Percentiles rank a stretch among this genome's conserved stretches.
These are phyloP conservation scores for Lepus timidus DNA, from an alignment of 2,113 vertebrate genomes.

Conservation along the genomic window DNA sequence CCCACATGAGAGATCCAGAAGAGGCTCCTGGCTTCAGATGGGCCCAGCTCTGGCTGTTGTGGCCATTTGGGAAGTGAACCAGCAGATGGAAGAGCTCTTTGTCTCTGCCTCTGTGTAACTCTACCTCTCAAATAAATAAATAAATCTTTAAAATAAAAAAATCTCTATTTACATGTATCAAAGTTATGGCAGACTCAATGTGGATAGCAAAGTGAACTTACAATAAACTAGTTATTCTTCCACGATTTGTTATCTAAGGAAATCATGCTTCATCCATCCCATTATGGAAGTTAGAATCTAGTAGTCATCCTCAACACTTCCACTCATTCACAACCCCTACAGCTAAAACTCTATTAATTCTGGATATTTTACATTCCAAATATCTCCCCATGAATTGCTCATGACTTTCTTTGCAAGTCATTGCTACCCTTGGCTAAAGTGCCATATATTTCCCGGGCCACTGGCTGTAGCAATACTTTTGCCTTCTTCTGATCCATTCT, in stretches of 20 bases:
- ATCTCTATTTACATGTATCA: background rate
- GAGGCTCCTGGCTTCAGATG: no score
- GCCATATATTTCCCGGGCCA: background rate
- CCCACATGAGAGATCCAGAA: no score
- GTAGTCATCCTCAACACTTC: background rate
- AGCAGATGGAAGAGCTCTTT: no score
- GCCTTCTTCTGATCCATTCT: constrained; percentile 7
- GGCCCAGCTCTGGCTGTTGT: no score
- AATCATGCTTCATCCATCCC: background rate
- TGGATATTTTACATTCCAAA: background rate
- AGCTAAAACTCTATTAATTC: constrained; percentile 30
- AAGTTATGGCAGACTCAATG: background rate
- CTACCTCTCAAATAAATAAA: no score
- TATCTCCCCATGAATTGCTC: background rate
- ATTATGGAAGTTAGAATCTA: background rate
- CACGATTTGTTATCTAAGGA: background rate
- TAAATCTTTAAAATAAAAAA: background rate
- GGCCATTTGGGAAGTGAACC: no score
- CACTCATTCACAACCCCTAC: background rate
- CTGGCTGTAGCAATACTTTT: background rate
- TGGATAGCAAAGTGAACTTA: background rate
- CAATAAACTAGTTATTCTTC: background rate
- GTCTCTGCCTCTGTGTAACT: no score
- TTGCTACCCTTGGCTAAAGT: background rate
- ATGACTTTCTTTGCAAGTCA: background rate